phyloP scores from a whole-genome alignment of 2,797 vertebrate species.

The Helostoma temminkii region DNA sequence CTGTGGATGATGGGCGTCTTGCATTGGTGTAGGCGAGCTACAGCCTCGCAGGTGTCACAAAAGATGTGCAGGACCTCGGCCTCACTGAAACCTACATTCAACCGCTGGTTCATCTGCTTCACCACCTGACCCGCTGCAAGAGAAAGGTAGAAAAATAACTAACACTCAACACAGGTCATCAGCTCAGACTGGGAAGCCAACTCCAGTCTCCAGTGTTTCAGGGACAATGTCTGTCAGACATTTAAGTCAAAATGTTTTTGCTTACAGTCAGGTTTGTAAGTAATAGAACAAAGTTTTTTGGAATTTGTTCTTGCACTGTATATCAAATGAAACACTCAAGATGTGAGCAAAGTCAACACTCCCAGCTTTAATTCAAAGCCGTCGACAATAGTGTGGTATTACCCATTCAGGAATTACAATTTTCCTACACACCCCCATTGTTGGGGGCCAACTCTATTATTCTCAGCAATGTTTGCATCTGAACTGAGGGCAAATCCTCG shows the following conservation, averaged over 20 bases:
- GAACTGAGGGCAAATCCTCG: conserved; percentile 9
- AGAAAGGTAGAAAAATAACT: background rate
- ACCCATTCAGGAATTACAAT: too few species aligned
- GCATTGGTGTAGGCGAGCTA: conserved; percentile 96
- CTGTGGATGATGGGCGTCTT: conserved; percentile 97
- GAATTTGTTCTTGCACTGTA: too few species aligned
- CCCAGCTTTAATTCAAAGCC: too few species aligned
- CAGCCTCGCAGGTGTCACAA: conserved; percentile 96
- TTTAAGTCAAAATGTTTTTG: background rate
- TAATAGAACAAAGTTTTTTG: too few species aligned
- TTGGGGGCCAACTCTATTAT: too few species aligned
- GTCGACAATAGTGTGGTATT: too few species aligned
- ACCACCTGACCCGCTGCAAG: conserved; percentile 92
- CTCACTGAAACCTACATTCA: conserved; percentile 94
- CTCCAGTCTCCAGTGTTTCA: too few species aligned
- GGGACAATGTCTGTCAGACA: background rate
- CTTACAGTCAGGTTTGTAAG: too few species aligned
- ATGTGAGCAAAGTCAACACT: too few species aligned
- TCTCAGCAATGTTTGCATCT: conserved; percentile 12
- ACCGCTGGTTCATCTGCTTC: conserved; percentile 97
- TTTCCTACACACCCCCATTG: too few species aligned
- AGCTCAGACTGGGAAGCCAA: background rate
- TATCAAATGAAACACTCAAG: too few species aligned
- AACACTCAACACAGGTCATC: background rate
- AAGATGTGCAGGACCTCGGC: conserved; percentile 93